Evolutionary conservation across 2,113 vertebrate genomes (phyloP), one percentile per base, ranked within the genome.

Genomic region (Neogobius melanostomus): DNA sequence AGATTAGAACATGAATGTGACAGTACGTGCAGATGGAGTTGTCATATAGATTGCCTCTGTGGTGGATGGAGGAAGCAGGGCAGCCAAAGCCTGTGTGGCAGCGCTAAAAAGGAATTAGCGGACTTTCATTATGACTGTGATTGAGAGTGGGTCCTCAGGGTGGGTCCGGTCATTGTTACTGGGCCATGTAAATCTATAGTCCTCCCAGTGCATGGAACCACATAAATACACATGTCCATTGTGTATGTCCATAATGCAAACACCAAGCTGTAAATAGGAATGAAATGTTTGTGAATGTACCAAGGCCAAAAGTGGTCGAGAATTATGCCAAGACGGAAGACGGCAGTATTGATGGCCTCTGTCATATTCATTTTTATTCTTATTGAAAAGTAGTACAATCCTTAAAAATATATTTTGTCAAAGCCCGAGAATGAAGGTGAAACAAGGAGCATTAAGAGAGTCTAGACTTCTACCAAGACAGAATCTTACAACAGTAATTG

Each of bases 91-190:
- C 81, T 81, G 50, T 69, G 87, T 6, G 56, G 73, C 67, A 74
- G 85, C 83, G 85, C 90, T 88, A 87, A 88, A 91, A 80, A 74
- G 89, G 90, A 91, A 90, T 90, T 90, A 91, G 87, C 83, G 82
- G 83, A 61, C 46, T 90, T 88, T 88, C 80, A 90, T 90, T 89
- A 85, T 88, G 84, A 83, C 83, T 72, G 85, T 89, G 85, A 90
- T 89, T 84, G 90, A 87, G 82, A 75, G 64, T 79, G 83, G 69
- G 77, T 90, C 89, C 84, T 87, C 17, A 46, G 85, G 85, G 87
- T 79, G 69, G 71, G 54, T 79, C 71, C 75, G 76, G 76, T 83
- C 81, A 85, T 90, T 91, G 89, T 90, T 86, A 82, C 79, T 66
- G 66, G 71, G 69, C 74, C 85, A 85, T 89, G 87, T 90, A 90